Evolutionary conservation across 2,797 vertebrate species (phyloP), one percentile per base, ranked within the genome.

Genomic region (Acipenser oxyrinchus): DNA sequence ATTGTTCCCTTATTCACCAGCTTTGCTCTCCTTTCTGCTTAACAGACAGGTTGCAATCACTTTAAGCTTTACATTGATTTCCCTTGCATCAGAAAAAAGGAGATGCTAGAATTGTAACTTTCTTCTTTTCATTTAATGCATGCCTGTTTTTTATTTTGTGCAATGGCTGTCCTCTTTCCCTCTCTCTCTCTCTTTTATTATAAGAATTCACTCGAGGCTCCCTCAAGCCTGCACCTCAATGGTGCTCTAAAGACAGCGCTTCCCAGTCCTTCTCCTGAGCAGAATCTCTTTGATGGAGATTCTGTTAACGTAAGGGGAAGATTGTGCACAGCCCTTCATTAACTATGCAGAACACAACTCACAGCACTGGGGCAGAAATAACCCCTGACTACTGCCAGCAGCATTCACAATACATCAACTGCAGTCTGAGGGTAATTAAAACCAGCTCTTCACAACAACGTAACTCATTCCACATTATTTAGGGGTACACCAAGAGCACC

Each of bases 261-360:
- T 79, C 71, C 63, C 55, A 51, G 78, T 76, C 86, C 77, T 86
- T 81, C 78, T 87, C 86, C 82, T 57, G 66, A 73, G 84, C 84
- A 88, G 83, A 87, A 88, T 85, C 86, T 90, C 82, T 90, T 92
- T 89, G 90, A 89, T 88, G 77, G 79, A 85, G 82, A 89, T 89
- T 92, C 85, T 81, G 87, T 84, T 75, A 79, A 83, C 80, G 82
- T 90, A 84, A 84, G 77, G 83, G 75, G 82, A 85, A 84, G 74
- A 77, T 78, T 75, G 65, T 66, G 74, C 74, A 69, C 78, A 81
- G 76, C 74, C 15, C 82, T 75, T 90, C 90, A 91, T 95, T 93
- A 92, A 87, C 87, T 87, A 93, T 92, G 90, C 91, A 91, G 86
- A 89, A 92, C 88, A 89, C 87, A 82, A 81, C 78, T 75, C 71